These are phyloP conservation scores for Acestrorhynchus altus DNA, from an alignment of 2,797 vertebrate species.

Conservation along the genomic window DNA sequence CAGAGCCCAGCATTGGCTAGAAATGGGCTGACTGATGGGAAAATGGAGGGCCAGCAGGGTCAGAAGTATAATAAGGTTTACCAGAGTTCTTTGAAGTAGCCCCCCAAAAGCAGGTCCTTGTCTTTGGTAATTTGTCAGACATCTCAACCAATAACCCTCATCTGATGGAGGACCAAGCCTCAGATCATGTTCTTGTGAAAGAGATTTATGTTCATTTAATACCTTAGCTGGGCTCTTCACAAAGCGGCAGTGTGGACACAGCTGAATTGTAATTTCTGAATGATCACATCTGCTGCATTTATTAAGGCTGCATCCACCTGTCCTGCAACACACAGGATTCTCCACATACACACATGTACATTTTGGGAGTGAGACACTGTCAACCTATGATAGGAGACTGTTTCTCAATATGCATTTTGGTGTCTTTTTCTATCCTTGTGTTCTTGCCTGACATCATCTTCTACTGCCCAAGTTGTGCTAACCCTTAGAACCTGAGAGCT, in stretches of 20 bases:
- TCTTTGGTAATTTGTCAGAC: constrained; percentile 53
- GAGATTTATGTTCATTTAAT: constrained; percentile 54
- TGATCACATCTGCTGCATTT: constrained; percentile 2
- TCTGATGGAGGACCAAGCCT: constrained; percentile 45
- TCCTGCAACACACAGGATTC: too few species aligned
- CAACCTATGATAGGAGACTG: too few species aligned
- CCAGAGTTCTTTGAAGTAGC: constrained; percentile 49
- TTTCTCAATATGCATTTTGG: too few species aligned
- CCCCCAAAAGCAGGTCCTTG: constrained; percentile 50
- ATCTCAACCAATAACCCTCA: constrained; percentile 58
- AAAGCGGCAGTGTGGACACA: background rate
- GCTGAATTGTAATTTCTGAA: background rate
- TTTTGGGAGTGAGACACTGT: too few species aligned
- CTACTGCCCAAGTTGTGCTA: too few species aligned
- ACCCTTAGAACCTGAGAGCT: too few species aligned
- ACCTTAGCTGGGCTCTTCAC: background rate
- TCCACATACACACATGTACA: too few species aligned
- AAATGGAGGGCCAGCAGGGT: constrained; percentile 20
- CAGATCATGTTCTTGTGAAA: constrained; percentile 51
- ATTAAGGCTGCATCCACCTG: background rate
- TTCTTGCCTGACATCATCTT: too few species aligned
- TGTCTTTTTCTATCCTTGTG: too few species aligned
- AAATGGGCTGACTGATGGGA: too few species aligned
- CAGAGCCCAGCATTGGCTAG: too few species aligned
- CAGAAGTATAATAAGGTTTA: constrained; percentile 41